These are phyloP conservation scores for Podarcis siculus DNA, from an alignment of 2,797 vertebrate genomes.

Conservation along the genomic window DNA sequence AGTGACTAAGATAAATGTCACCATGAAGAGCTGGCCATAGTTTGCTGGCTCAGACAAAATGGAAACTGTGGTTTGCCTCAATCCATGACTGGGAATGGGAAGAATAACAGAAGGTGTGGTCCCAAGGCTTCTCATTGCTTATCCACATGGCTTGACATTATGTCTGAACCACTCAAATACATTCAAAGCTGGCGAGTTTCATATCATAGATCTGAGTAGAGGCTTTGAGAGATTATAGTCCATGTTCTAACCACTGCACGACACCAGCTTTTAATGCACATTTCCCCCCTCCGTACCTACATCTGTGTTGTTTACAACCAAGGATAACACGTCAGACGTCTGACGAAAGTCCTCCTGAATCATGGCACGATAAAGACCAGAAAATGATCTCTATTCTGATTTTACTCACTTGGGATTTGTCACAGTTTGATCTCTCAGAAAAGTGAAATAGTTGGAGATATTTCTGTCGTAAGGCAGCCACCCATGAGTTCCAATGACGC, in stretches of 20 bases:
- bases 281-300: not conserved
- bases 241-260: no score
- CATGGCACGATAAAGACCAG: not conserved
- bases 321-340: not conserved
- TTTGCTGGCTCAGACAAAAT: no score
- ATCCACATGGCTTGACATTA: not conserved
- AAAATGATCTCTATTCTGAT: not conserved
- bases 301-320: not conserved
- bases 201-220: not conserved
- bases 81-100: no score
- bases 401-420: conserved; percentile 90
- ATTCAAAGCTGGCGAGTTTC: not conserved
- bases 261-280: not conserved
- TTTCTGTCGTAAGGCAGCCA: conserved; percentile 96
- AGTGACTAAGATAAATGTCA: not conserved
- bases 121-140: not conserved
- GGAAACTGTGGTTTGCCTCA: no score
- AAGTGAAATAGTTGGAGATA: conserved; percentile 98
- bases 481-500: conserved; percentile 90
- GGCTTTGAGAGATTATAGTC: not conserved
- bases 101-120: no score
- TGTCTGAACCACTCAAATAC: no score
- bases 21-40: no score
- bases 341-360: no score
- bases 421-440: conserved; percentile 94